Evolutionary conservation across 2,888 invertebrate genomes (phyloP).

Genomic region (Drosophila leonis): DNA sequence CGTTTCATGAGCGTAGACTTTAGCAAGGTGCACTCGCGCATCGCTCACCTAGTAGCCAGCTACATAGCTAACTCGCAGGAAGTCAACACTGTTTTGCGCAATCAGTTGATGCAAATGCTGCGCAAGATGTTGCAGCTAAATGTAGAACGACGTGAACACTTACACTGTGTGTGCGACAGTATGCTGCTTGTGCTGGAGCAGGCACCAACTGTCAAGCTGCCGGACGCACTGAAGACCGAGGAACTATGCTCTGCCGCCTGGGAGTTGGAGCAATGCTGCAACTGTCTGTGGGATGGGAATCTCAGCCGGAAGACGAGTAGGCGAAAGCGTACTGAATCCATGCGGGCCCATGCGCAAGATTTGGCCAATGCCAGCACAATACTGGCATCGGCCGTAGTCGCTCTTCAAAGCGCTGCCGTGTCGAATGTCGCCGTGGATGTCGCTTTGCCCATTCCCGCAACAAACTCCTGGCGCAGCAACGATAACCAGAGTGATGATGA

Average conservation of each 20-base stretch:
- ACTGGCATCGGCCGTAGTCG: background rate
- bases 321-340: constrained; percentile 85
- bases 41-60: constrained; percentile 88
- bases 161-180: constrained; percentile 85
- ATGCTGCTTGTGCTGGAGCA: constrained; percentile 83
- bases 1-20: constrained; percentile 89
- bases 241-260: constrained; percentile 87
- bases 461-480: constrained; percentile 8
- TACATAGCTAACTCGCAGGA: constrained; percentile 86
- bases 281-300: constrained; percentile 88
- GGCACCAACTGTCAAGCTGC: constrained; percentile 63
- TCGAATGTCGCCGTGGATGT: constrained; percentile 6
- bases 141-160: constrained; percentile 85
- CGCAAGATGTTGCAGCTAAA: constrained; percentile 63
- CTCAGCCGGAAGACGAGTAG: constrained; percentile 83
- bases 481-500: constrained; percentile 35
- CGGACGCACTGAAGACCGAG: constrained; percentile 87
- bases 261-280: constrained; percentile 87
- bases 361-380: constrained; percentile 1
- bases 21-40: constrained; percentile 88
- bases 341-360: constrained; percentile 58
- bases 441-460: background rate
- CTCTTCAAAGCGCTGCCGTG: background rate
- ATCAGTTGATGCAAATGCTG: constrained; percentile 73
- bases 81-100: constrained; percentile 46